Evolutionary conservation across 2,888 invertebrate genomes (phyloP), one percentile per base, ranked within the genome.

Genomic region (Choristoneura rosaceana): DNA sequence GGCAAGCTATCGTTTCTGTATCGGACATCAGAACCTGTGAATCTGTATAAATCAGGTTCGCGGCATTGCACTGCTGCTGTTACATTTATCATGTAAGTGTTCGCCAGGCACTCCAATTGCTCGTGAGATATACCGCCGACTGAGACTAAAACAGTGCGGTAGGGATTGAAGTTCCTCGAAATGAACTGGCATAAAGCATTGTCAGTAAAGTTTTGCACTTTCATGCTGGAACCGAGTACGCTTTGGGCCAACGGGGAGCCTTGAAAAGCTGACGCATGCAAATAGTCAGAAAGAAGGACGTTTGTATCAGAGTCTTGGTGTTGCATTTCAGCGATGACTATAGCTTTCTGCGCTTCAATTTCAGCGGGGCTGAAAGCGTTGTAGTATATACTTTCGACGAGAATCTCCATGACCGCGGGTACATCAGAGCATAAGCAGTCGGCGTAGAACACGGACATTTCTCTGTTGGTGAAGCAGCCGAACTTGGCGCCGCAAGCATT

Each of bases 381-480:
- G 90, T 99, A 98, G 84, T 98, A 98, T 33, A 99, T 96, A 84
- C 99, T 99, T 84, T 99, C 99, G 1, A 98, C 95, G 69, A 99
- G 94, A 79, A 99, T 97, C 86, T 99, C 99, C 33, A 99, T 95
- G 4, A 98, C 96, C 0, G 97, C 96, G 0, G 99, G 95, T 92
- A 99, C 98, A 84, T 97, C 96, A 2, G 96, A 25, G 55, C 55
- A 95, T 75, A 99, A 95, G 84, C 99, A 99, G 90, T 99, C 98
- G 15, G 98, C 99, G 87, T 98, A 99, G 91, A 98, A 99, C 0
- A 97, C 98, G 12, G 98, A 98, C 90, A 99, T 98, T 90, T 99
- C 99, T 70, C 99, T 95, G 59, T 98, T 98, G 3, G 99, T 99
- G 89, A 98, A 98, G 7, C 99, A 99, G 90, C 98, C 99, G 80